Conservation (phyloP, 2,113 vertebrate genomes). For the Probosciger aterrimus region DNA sequence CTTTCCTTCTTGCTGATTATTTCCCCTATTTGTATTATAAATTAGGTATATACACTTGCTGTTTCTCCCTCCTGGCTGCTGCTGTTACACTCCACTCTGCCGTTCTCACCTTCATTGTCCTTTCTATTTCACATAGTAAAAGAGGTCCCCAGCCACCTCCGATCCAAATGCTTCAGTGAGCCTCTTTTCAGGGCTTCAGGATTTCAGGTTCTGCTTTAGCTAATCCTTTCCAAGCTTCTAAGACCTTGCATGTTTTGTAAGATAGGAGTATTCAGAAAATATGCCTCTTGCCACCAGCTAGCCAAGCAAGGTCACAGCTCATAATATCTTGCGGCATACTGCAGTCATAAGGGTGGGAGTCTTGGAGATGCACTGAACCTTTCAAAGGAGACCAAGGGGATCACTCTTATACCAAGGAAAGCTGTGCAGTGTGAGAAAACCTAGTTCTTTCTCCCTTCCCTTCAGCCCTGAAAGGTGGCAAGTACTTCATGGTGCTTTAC, state of each 20-base stretch:
- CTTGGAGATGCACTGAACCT: not conserved
- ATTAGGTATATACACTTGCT: not conserved
- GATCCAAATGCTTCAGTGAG: constrained; percentile 18
- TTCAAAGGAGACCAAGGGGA: not conserved
- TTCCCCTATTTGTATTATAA: not conserved
- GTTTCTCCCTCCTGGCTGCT: not conserved
- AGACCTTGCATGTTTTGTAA: constrained; percentile 45
- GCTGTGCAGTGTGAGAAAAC: not conserved
- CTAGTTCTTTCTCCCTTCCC: not conserved
- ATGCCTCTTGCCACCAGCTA: not conserved
- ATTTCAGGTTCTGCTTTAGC: constrained; percentile 45
- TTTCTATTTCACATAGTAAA: not conserved
- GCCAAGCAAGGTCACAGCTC: constrained; percentile 4
- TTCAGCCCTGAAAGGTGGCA: not conserved
- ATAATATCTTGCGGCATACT: not conserved
- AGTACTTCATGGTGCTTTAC: not conserved
- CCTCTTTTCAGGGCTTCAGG: constrained; percentile 12
- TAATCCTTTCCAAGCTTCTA: constrained; percentile 60
- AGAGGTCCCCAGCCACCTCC: constrained; percentile 1
- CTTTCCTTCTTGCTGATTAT: not conserved
- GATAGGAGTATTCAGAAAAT: constrained; percentile 41
- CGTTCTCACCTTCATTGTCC: constrained; percentile 7
- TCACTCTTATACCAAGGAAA: not conserved
- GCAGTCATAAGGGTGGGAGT: not conserved
- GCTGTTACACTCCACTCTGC: fast-evolving